Conservation (phyloP, 2,888 invertebrate species). For the Conomelus anceps region DNA sequence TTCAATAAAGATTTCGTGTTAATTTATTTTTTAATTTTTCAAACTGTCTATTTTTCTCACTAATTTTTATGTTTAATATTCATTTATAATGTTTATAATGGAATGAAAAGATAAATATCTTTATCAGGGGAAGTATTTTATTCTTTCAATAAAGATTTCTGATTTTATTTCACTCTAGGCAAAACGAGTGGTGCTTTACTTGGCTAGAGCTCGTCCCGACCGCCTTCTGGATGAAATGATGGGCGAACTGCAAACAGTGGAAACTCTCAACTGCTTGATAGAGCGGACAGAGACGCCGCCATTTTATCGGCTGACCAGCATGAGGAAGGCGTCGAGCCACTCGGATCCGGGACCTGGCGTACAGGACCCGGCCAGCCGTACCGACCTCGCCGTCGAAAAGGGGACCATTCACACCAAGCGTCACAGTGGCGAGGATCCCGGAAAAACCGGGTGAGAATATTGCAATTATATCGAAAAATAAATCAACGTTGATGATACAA, state of each 20-base stretch:
- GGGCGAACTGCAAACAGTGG: constrained; percentile 94
- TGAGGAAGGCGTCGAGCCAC: constrained; percentile 83
- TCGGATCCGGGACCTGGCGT: constrained; percentile 54
- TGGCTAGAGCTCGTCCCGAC: constrained; percentile 87
- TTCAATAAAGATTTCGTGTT: too few species aligned
- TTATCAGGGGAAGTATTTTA: too few species aligned
- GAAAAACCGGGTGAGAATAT: constrained; percentile 66
- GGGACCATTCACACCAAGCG: constrained; percentile 96
- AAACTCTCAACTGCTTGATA: constrained; percentile 90
- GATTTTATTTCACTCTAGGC: constrained; percentile 58
- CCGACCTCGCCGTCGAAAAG: constrained; percentile 63
- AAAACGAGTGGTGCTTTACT: constrained; percentile 87
- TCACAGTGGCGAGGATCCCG: constrained; percentile 82
- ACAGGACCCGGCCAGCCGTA: constrained; percentile 38
- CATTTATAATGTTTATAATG: too few species aligned
- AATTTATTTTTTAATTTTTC: too few species aligned
- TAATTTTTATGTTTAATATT: too few species aligned
- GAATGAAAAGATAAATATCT: too few species aligned
- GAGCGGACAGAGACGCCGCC: constrained; percentile 97
- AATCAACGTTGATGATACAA: too few species aligned
- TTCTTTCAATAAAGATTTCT: not conserved
- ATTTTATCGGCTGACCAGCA: constrained; percentile 88
- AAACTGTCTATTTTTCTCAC: too few species aligned
- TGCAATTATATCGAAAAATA: too few species aligned
- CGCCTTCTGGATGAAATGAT: constrained; percentile 93